Percentiles rank a stretch among this genome's conserved stretches.
Evolutionary conservation across 1,140 invertebrate species (phyloP).

Genomic region (Eufriesea mexicana): DNA sequence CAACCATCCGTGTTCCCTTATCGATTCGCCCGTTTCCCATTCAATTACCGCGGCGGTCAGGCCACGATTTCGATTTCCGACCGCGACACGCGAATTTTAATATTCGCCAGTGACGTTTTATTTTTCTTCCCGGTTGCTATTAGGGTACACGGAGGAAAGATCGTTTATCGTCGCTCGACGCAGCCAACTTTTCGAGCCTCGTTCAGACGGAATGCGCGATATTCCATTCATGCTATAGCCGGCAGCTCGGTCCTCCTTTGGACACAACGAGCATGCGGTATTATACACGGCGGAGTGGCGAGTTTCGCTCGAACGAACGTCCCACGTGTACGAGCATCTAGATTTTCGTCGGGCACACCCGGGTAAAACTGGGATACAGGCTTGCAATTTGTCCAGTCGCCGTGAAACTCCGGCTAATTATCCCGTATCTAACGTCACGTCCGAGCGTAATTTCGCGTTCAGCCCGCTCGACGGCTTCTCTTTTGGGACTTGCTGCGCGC

Average conservation of each 20-base stretch:
- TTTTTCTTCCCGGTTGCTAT: too few species aligned
- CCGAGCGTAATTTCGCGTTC: constrained; percentile 2
- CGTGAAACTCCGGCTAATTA: constrained; percentile 11
- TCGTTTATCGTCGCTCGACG: too few species aligned
- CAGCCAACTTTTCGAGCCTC: not conserved
- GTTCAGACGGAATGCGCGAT: not conserved
- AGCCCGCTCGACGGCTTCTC: not conserved
- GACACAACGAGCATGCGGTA: not conserved
- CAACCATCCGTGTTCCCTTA: too few species aligned
- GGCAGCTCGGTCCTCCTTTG: not conserved
- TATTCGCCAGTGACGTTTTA: too few species aligned
- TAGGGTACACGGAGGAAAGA: too few species aligned
- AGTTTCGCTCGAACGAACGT: not conserved
- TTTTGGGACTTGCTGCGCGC: constrained; percentile 2
- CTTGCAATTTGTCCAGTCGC: constrained; percentile 8
- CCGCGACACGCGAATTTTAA: too few species aligned
- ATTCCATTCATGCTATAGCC: not conserved
- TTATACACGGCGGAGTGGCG: not conserved
- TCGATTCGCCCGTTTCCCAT: too few species aligned
- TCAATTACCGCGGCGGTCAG: too few species aligned
- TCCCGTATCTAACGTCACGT: constrained; percentile 15
- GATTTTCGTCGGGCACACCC: not conserved
- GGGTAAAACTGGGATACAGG: not conserved
- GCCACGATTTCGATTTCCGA: too few species aligned
- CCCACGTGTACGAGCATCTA: not conserved